phyloP scores from a whole-genome alignment of 2,888 invertebrate genomes.

The Rhingia campestris region DNA sequence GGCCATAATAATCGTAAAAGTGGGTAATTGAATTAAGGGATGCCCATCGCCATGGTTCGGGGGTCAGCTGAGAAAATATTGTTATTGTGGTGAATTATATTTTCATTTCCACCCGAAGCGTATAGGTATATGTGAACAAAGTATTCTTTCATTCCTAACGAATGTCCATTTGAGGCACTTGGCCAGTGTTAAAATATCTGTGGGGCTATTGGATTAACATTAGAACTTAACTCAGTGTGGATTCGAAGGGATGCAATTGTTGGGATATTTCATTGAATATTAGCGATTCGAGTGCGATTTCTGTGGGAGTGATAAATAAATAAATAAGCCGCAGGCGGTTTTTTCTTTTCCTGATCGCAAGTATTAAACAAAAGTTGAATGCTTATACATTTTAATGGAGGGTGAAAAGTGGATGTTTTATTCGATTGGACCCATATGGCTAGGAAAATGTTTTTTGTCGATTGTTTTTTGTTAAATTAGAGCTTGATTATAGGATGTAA shows the following conservation, averaged over 20 bases:
- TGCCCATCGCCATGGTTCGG: constrained; percentile 76
- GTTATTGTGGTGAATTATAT: constrained; percentile 67
- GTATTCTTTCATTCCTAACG: constrained; percentile 27
- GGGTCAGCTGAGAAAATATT: constrained; percentile 74
- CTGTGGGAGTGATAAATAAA: constrained; percentile 58
- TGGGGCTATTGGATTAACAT: constrained; percentile 73
- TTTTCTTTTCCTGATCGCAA: constrained; percentile 37
- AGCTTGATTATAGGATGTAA: too few species aligned
- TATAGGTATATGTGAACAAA: background rate
- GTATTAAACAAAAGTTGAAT: constrained; percentile 60
- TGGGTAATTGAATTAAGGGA: constrained; percentile 82
- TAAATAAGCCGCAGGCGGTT: constrained; percentile 67
- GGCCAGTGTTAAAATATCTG: constrained; percentile 67
- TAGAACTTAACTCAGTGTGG: constrained; percentile 71
- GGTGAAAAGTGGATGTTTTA: background rate
- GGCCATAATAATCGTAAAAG: constrained; percentile 80
- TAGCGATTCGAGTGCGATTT: constrained; percentile 61
- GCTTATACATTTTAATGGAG: constrained; percentile 38
- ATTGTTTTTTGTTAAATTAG: background rate
- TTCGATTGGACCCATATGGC: constrained; percentile 9
- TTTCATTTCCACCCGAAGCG: constrained; percentile 51
- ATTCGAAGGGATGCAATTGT: constrained; percentile 45
- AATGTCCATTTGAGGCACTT: constrained; percentile 55
- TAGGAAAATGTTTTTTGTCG: background rate
- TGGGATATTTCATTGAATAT: constrained; percentile 57